These are phyloP conservation scores for Tribolium freemani DNA, from an alignment of 2,888 invertebrate species.

Conservation along the genomic window DNA sequence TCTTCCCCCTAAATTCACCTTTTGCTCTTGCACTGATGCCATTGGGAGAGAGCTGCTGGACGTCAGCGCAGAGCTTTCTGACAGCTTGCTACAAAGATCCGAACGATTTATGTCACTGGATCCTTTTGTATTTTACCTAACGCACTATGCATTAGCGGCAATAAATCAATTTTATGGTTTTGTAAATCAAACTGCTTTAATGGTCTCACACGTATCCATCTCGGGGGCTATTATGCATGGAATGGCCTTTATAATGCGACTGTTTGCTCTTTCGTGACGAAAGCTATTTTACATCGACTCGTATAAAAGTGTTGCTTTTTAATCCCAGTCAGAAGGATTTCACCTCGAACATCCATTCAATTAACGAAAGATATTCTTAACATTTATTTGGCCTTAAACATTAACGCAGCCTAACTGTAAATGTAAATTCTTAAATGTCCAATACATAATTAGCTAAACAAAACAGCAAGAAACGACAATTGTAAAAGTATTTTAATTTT, in stretches of 20 bases:
- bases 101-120: constrained; percentile 68
- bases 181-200: constrained; percentile 68
- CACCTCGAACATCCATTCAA: neutral
- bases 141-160: constrained; percentile 68
- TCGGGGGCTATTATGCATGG: constrained; percentile 47
- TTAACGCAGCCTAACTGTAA: too few relatives aligned
- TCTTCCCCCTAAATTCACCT: constrained; percentile 35
- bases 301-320: constrained; percentile 24
- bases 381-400: too few relatives aligned
- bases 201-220: constrained; percentile 61
- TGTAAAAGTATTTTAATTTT: too few relatives aligned
- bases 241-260: constrained; percentile 46
- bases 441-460: too few relatives aligned
- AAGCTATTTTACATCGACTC: constrained; percentile 38
- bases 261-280: constrained; percentile 46
- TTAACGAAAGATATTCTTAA: too few relatives aligned
- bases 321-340: neutral
- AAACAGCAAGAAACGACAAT: too few relatives aligned
- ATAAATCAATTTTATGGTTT: constrained; percentile 70
- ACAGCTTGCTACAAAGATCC: constrained; percentile 67
- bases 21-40: constrained; percentile 4
- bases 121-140: constrained; percentile 68
- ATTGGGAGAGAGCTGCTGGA: constrained; percentile 32
- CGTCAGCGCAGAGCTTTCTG: constrained; percentile 54
- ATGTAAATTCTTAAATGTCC: too few relatives aligned